Evolutionary conservation across 2,113 vertebrate genomes (phyloP).

Genomic region (Proteles cristata): DNA sequence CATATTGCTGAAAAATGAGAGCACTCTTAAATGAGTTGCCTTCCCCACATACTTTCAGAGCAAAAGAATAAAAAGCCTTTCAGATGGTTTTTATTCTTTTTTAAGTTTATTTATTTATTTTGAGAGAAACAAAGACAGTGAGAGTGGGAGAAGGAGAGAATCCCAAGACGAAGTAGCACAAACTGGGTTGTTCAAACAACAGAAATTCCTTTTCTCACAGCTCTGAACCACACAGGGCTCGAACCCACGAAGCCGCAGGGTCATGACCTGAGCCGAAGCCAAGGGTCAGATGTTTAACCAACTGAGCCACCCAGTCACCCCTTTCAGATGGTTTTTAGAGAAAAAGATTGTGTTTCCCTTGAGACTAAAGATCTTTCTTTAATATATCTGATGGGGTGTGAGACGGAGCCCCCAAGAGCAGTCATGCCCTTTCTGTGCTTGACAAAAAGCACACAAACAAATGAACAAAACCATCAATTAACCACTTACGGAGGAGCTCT

Average conservation of each 20-base stretch:
- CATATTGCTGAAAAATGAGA: not conserved
- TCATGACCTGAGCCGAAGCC: too few relatives aligned
- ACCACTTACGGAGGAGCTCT: not conserved
- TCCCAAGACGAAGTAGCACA: too few relatives aligned
- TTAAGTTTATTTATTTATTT: too few relatives aligned
- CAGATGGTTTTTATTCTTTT: not conserved
- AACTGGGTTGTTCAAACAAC: too few relatives aligned
- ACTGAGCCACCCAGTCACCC: too few relatives aligned
- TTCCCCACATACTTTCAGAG: conserved; percentile 23
- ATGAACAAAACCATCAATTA: not conserved
- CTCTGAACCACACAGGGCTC: too few relatives aligned
- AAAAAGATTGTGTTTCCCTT: not conserved
- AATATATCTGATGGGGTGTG: not conserved
- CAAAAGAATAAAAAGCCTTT: not conserved
- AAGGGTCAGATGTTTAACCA: too few relatives aligned
- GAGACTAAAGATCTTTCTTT: not conserved
- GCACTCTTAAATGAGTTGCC: not conserved
- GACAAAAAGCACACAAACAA: not conserved
- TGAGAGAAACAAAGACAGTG: too few relatives aligned
- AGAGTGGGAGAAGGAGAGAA: too few relatives aligned
- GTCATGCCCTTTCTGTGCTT: not conserved
- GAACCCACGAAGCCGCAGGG: too few relatives aligned
- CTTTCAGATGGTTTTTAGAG: not conserved
- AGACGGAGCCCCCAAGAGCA: not conserved
- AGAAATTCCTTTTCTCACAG: too few relatives aligned